Base-by-base conservation (phyloP, 1,140 invertebrate genomes). In the Homalodisca vitripennis region DNA sequence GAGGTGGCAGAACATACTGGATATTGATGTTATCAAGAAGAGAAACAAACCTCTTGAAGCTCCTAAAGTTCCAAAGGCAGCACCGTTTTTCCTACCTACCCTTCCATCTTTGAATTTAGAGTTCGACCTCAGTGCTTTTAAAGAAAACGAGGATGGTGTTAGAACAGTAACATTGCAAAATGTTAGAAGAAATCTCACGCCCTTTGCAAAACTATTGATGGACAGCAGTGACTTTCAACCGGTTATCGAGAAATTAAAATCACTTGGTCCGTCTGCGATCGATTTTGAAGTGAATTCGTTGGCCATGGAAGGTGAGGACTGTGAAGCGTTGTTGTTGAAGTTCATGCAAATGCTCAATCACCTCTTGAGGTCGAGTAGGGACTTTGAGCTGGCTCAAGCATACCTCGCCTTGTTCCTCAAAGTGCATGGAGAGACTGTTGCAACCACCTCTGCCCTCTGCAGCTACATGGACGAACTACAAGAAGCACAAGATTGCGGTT, bases 31-130 rank as follows among this genome's bases (percentile, higher is more conserved):
- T 1, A 92, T 99, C 0, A 95, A 92, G 78, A 88, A 88, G 72
- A 84, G 93, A 71, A 98, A 99, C 79, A 98, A 97, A 78, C 95
- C 96, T 0, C 94, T 90, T 80, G 89, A 91, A 60, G 83, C 92
- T 3, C 83, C 88, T 0, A 94, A 95, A 76, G 84, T 84, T 0
- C 89, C 91, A 0, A 93, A 94, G 82, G 85, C 86, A 27, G 95
- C 95, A 0, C 97, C 97, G 0, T 99, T 99, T 82, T 98, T 99
- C 78, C 79, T 99, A 41, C 95, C 96, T 0, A 97, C 95, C 0
- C 84, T 97, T 66, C 86, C 92, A 0, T 92, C 93, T 1, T 79
- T 97, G 13, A 87, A 93, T 71, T 78, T 94, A 1, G 86, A 91
- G 76, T 97, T 98, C 80, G 92, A 93, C 79, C 77, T 92, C 3